Evolutionary conservation across 2,113 vertebrate genomes (phyloP).

Genomic region (Litocranius walleri): DNA sequence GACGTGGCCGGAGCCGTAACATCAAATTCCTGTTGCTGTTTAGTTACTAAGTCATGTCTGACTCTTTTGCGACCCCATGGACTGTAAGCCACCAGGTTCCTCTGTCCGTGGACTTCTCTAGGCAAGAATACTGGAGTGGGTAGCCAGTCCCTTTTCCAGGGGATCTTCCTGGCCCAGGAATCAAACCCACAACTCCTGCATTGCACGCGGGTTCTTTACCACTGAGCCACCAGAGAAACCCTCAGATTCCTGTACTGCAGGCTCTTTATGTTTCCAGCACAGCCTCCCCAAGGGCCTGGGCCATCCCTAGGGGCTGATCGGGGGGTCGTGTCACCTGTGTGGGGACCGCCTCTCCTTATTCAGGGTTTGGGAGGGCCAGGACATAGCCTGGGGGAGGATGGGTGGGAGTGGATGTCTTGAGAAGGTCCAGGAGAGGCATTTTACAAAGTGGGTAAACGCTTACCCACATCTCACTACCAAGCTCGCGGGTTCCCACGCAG

Average conservation of each 20-base stretch:
- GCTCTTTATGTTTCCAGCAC: not conserved
- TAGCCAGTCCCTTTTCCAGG: not conserved
- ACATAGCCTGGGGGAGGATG: not conserved
- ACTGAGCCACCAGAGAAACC: not conserved
- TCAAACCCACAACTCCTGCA: not conserved
- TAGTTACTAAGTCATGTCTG: not conserved
- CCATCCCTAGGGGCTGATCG: not conserved
- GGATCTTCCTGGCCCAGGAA: not conserved
- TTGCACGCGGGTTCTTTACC: not conserved
- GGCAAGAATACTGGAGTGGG: not conserved
- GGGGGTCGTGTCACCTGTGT: accelerated
- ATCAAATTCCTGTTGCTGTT: not conserved
- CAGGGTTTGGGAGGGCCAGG: not conserved
- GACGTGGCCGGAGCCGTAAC: accelerated
- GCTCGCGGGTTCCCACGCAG: accelerated
- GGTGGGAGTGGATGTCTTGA: accelerated
- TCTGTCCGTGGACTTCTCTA: not conserved
- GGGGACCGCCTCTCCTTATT: not conserved
- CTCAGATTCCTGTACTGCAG: not conserved
- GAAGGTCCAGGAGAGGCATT: not conserved
- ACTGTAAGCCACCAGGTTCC: not conserved
- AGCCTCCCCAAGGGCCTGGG: not conserved
- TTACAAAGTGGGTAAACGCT: accelerated
- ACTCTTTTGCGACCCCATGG: not conserved
- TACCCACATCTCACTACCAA: not conserved